Conservation (phyloP, 2,797 vertebrate species). For the Vultur gryphus region DNA sequence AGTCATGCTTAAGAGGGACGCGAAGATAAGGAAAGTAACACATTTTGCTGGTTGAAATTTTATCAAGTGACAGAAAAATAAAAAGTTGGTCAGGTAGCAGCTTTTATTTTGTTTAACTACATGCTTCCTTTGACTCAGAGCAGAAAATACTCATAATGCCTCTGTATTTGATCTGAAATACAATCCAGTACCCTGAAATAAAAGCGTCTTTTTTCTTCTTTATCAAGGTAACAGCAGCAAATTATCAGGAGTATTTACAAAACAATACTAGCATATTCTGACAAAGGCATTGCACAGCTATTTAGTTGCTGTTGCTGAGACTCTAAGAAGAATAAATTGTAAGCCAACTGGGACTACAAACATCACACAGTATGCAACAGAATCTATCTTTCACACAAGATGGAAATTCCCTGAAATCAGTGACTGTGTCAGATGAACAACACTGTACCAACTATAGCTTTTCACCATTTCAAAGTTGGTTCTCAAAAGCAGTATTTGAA, state of each 20-base stretch:
- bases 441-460: not conserved
- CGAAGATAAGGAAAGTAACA: not conserved
- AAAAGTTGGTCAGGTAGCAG: not conserved
- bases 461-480: not conserved
- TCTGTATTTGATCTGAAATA: not conserved
- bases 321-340: not conserved
- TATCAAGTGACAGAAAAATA: not conserved
- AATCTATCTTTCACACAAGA: not conserved
- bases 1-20: not conserved
- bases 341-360: not conserved
- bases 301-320: not conserved
- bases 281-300: not conserved
- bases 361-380: not conserved
- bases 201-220: not conserved
- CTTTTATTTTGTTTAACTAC: not conserved
- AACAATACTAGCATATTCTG: not conserved
- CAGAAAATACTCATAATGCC: not conserved
- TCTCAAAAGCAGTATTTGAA: not conserved
- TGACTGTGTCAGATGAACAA: not conserved
- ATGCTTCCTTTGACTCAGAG: not conserved
- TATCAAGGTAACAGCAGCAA: not conserved
- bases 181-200: not conserved
- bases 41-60: not conserved
- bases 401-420: not conserved
- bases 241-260: not conserved